Evolutionary conservation across 2,888 invertebrate genomes (phyloP), one percentile per base, ranked within the genome.

Genomic region (Metacarcinus magister): DNA sequence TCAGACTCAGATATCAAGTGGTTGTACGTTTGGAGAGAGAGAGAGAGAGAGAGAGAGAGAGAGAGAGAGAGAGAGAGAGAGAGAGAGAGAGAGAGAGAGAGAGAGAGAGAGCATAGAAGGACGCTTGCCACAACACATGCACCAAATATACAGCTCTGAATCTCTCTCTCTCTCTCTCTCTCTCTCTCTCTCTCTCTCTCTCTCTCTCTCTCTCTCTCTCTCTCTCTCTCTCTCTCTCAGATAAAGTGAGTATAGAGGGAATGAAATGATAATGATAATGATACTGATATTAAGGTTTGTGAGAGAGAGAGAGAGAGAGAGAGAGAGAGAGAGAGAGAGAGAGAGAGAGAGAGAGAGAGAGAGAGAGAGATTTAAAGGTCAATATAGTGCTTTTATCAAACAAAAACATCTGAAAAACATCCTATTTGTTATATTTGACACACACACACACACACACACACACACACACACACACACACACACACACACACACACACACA

Each of bases 401-500:
- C 67, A 67, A 10, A n/a, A 19, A 23, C 67, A 67, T 67, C 67
- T 23, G 89, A 44, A 39, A 89, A 16, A 7, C 1, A 43, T 28
- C 28, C 13, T 39, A 2, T 44, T 1, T 19, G 3, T 19, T 87
- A 23, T 28, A 28, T 87, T 87, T 19, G 23, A 7, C 28, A 23
- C 39, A 39, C 87, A 39, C 39, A 87, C 28, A 87, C 87, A 32
- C 87, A 87, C 87, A 87, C 87, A 87, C 87, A 87, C 87, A 87
- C 87, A 87, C 87, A 87, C 87, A 87, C 87, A 87, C 87, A 87
- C 87, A 87, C 87, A 87, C 87, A 87, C 87, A 87, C 87, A 54
- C 54, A 54, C 54, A 54, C 54, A 54, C 54, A 46, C 46, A 46
- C 46, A 46, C 46, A 46, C 46, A 60, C 60, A 60, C 60, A 60